phyloP scores from a whole-genome alignment of 2,888 invertebrate species.

The Philhelius pedissequus region DNA sequence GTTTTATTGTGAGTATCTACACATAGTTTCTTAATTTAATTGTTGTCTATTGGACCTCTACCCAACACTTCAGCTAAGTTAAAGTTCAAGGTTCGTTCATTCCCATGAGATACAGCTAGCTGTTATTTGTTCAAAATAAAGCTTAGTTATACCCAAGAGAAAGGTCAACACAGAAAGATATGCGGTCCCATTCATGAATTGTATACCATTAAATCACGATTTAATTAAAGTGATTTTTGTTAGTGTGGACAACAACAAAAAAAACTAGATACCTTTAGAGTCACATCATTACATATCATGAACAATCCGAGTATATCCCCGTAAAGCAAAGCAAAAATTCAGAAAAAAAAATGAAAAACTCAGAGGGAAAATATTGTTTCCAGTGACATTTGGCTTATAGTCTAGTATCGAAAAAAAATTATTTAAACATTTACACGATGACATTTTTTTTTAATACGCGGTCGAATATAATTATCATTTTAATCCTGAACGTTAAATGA shows the following conservation, averaged over 20 bases:
- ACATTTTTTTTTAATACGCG: too few species aligned
- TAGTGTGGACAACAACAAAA: neutral
- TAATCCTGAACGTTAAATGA: too few species aligned
- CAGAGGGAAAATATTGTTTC: neutral
- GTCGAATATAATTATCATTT: too few species aligned
- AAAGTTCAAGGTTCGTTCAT: slow-evolving; percentile 53
- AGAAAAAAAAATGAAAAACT: neutral
- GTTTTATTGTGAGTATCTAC: neutral
- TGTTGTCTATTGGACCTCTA: neutral
- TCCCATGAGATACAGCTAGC: slow-evolving; percentile 12
- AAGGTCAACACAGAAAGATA: slow-evolving; percentile 14
- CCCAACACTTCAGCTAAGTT: neutral
- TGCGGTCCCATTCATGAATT: neutral
- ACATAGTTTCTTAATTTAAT: neutral
- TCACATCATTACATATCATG: slow-evolving; percentile 15
- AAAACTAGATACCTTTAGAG: neutral
- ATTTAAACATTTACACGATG: neutral
- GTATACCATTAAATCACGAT: slow-evolving; percentile 32
- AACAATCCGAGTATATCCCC: neutral
- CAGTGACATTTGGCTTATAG: neutral
- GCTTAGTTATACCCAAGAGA: neutral
- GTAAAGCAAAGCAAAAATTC: neutral
- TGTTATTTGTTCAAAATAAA: neutral
- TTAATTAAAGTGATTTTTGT: slow-evolving; percentile 32
- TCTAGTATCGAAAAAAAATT: neutral